Evolutionary conservation across 2,888 invertebrate species (phyloP), one percentile per base, ranked within the genome.

Genomic region (Sphaerophoria rueppellii): DNA sequence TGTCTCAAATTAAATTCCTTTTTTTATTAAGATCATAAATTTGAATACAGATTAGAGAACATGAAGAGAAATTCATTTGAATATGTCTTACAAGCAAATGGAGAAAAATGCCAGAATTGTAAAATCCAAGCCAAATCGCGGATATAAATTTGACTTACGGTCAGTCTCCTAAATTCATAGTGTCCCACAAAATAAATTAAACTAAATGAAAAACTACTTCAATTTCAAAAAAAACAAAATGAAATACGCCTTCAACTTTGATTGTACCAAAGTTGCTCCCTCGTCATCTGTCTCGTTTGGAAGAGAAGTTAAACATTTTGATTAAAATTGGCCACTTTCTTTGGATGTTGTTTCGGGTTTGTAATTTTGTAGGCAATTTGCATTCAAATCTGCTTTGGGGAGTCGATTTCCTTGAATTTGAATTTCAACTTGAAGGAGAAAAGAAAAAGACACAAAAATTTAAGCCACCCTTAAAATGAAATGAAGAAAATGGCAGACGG

Each of bases 301-400:
- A 61, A 32, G 9, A 60, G 16, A 16, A 50, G 3, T 50, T 11
- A 48, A 63, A 24, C 34, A 48, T 14, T 63, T 63, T 63, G 48
- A 63, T 63, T 48, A 63, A 63, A 57, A 32, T 11, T 34, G 9
- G 14, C 34, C 34, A 61, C n/a, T 34, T 48, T 46, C n/a, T 16
- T 2, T 14, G 54, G 3, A 61, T 46, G 24, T 61, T 9, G 32
- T 48, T 63, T 46, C 43, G 32, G 43, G 46, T 32, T 48, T 48
- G 48, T 11, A 14, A 34, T 48, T 63, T 14, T 9, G 34, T 46
- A 14, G 35, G 46, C 14, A 48, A 63, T 63, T 63, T 63, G 34
- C 48, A 63, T 63, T 63, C 34, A 63, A 63, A 63, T 63, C 34
- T 61, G 4, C n/a, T 46, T 46, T 61, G 32, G 52, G 16, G 14